These are phyloP conservation scores for Shargacucullia verbasci DNA, from an alignment of 2,888 invertebrate species.

Conservation along the genomic window DNA sequence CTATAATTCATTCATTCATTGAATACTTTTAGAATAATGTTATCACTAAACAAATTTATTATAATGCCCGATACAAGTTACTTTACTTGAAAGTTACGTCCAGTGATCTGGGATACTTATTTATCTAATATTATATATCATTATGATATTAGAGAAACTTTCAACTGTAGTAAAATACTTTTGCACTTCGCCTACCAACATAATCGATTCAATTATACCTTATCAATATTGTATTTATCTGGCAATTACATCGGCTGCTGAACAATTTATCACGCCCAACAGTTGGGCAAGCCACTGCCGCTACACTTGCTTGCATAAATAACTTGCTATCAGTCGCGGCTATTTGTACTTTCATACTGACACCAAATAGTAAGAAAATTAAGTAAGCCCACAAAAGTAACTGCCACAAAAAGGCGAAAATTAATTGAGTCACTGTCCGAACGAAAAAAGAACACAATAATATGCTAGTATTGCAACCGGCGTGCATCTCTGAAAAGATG, in stretches of 20 bases:
- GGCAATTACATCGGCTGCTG: slow-evolving; percentile 22
- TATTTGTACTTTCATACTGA: slow-evolving; percentile 32
- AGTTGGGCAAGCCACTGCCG: slow-evolving; percentile 24
- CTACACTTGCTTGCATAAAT: slow-evolving; percentile 36
- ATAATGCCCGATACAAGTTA: no score
- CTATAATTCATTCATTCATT: no score
- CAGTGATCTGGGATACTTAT: not conserved
- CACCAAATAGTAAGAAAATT: not conserved
- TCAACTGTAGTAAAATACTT: slow-evolving; percentile 18
- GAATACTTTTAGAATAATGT: no score
- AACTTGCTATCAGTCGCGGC: slow-evolving; percentile 27
- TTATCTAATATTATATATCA: slow-evolving; percentile 1
- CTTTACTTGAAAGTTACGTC: no score
- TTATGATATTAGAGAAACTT: slow-evolving; percentile 27
- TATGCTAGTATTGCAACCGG: no score
- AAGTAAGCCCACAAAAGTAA: not conserved
- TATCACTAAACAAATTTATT: no score
- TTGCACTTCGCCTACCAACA: slow-evolving; percentile 23
- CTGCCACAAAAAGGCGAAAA: no score
- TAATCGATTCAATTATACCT: slow-evolving; percentile 50
- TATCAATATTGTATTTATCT: slow-evolving; percentile 46
- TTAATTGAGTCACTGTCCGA: no score
- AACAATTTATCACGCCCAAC: slow-evolving; percentile 11
- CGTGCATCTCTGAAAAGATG: no score
- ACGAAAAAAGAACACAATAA: no score